Base-by-base conservation (phyloP, 2,797 vertebrate genomes). In the Peromyscus aztecus region DNA sequence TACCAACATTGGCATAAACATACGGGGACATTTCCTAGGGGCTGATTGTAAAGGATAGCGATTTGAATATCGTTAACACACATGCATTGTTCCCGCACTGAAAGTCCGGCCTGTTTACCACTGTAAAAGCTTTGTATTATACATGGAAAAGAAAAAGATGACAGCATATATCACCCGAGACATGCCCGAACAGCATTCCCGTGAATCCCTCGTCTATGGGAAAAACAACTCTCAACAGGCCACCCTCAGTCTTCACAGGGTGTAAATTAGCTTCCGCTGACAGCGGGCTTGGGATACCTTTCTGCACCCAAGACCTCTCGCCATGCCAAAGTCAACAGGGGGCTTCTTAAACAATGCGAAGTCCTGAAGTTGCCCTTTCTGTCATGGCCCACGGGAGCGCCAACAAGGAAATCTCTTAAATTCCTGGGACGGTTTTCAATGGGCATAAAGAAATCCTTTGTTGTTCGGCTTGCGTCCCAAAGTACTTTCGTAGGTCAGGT, bases 171-270 rank as follows among this genome's bases (percentile, higher is more conserved):
- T 19, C 84, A 63, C n/a, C 78, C 29, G 55, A 76, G 88, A 93
- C 85, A 16, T 49, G 95, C 86, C 94, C 2, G n/a, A 59, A 86
- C 92, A 92, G 63, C 83, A 52, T 81, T 80, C 92, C 92, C 94
- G 86, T 84, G 92, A 95, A 92, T 80, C 94, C 78, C 59, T 61
- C 0, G n/a, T 78, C 80, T 78, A 57, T n/a, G 31, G 95, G 90
- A 94, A 75, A 87, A 96, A 95, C 95, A 97, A 8, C 94, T 90
- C 90, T 55, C 24, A n/a, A 94, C 92, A 76, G 46, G 88, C 90
- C 67, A 34, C 71, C 69, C 49, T 85, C 14, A 24, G 67, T 73
- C 65, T 85, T 1, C 0, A 2, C 27, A 16, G 73, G 65, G 86
- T 40, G 91, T 63, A 80, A 55, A 87, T 90, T 49, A 57, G 73